Evolutionary conservation across 2,797 vertebrate genomes (phyloP), one percentile per base, ranked within the genome.

Genomic region (Synanceia verrucosa): DNA sequence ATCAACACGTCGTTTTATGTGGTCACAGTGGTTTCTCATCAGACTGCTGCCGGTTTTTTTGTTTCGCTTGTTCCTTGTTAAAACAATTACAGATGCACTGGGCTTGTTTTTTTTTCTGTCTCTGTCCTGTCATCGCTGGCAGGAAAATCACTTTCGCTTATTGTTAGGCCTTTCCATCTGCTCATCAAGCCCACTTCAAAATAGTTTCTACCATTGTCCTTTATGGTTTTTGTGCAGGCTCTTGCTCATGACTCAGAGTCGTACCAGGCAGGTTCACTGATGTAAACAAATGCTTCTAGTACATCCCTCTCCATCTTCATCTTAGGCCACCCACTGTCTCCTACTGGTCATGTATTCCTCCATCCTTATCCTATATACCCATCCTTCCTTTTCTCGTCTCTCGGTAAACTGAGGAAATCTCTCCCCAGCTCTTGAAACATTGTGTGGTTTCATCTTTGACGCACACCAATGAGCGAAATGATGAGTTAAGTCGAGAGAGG

Each of bases 371-470:
- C 43, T 29, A 13, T 18, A 24, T 29, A 46, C 28, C 59, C 4
- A 53, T 77, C 60, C 26, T 12, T 63, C 23, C 24, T 33, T 60
- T 39, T 55, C 55, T 80, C 39, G 5, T 66, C 34, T 66, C 47
- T 71, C 26, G 41, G 47, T 70, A 59, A 80, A 77, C 6, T 1
- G 51, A 84, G 63, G 78, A 81, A 74, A 75, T 76, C 62, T 83
- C 73, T 77, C 73, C 64, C 51, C 62, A 64, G 55, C 55, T 81
- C 66, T 55, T 64, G 37, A 73, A 69, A 82, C 62, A 78, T 33
- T 84, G 84, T 86, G 88, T 89, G 87, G 89, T 86, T 62, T 90
- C 75, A 33, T 63, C 70, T 68, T 84, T 85, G 81, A 88, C 68
- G 63, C 76, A 67, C 76, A 44, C 51, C 3, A 34, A 78, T 73